Percentiles rank a stretch among this genome's conserved stretches.
Evolutionary conservation across 2,113 vertebrate genomes (phyloP).

Genomic region (Cyprinodon variegatus): DNA sequence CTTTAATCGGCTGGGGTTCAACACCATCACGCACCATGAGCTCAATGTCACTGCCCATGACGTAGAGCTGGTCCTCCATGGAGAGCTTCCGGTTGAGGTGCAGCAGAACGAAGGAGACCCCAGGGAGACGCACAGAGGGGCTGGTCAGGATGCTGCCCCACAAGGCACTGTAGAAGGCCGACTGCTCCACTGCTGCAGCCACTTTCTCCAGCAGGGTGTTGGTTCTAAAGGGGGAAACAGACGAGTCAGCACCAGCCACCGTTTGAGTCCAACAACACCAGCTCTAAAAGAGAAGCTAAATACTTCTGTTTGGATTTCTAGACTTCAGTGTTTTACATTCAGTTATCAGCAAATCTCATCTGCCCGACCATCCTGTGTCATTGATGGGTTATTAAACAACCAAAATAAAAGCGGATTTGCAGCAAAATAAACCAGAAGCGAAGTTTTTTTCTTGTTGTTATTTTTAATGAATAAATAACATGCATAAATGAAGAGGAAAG

Average conservation of each 20-base stretch:
- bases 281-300: neutral
- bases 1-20: neutral
- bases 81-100: constrained; percentile 97
- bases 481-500: too few relatives aligned
- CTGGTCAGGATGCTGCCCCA: constrained; percentile 99
- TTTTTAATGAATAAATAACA: too few relatives aligned
- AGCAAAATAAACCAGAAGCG: neutral
- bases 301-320: too few relatives aligned
- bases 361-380: too few relatives aligned
- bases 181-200: constrained; percentile 93
- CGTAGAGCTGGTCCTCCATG: constrained; percentile 98
- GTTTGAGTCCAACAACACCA: neutral
- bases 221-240: constrained; percentile 78
- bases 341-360: too few relatives aligned
- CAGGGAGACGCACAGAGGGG: constrained; percentile 93
- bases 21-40: constrained; percentile 86
- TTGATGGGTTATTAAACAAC: too few relatives aligned
- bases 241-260: neutral
- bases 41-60: constrained; percentile 98
- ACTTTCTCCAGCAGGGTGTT: constrained; percentile 96
- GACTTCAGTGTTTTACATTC: too few relatives aligned
- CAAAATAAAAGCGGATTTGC: neutral
- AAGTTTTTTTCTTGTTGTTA: too few relatives aligned
- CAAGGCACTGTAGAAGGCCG: constrained; percentile 95
- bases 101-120: constrained; percentile 93